phyloP scores from a whole-genome alignment of 1,140 invertebrate species.

The Asobara japonica region DNA sequence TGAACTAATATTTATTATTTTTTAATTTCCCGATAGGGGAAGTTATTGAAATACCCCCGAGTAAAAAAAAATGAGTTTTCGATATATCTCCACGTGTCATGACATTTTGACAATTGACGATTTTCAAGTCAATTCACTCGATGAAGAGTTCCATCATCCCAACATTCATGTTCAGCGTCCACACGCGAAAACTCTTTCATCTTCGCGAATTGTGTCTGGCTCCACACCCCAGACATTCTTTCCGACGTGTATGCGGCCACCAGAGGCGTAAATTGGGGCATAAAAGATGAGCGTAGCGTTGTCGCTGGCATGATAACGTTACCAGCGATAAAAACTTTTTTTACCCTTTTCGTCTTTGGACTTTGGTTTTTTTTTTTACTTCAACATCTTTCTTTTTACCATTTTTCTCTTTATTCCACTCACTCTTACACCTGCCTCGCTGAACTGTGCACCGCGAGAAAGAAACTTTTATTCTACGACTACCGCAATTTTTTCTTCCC shows the following conservation, averaged over 20 bases:
- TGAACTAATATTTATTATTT: too few species aligned
- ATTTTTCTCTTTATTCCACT: background rate
- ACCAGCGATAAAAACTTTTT: conserved; percentile 50
- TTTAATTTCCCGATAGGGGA: too few species aligned
- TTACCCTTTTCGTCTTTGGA: conserved; percentile 29
- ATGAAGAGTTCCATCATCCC: background rate
- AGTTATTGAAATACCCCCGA: too few species aligned
- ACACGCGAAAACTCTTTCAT: conserved; percentile 44
- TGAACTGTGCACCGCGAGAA: conserved; percentile 11
- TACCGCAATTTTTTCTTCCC: conserved; percentile 24
- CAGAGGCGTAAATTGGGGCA: conserved; percentile 50
- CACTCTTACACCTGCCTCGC: background rate
- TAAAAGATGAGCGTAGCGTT: conserved; percentile 50
- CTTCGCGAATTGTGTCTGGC: conserved; percentile 38
- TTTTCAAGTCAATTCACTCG: background rate
- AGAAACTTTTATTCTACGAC: conserved; percentile 31
- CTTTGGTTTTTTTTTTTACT: conserved; percentile 32
- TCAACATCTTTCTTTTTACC: conserved; percentile 32
- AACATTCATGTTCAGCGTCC: background rate
- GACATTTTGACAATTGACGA: background rate
- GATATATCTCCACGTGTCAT: conserved; percentile 7
- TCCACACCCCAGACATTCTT: too few species aligned
- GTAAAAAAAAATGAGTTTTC: too few species aligned
- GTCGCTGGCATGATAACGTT: conserved; percentile 49
- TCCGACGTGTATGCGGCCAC: conserved; percentile 17